Evolutionary conservation across 2,888 invertebrate genomes (phyloP), one percentile per base, ranked within the genome.

Genomic region (Copidosoma aretas): DNA sequence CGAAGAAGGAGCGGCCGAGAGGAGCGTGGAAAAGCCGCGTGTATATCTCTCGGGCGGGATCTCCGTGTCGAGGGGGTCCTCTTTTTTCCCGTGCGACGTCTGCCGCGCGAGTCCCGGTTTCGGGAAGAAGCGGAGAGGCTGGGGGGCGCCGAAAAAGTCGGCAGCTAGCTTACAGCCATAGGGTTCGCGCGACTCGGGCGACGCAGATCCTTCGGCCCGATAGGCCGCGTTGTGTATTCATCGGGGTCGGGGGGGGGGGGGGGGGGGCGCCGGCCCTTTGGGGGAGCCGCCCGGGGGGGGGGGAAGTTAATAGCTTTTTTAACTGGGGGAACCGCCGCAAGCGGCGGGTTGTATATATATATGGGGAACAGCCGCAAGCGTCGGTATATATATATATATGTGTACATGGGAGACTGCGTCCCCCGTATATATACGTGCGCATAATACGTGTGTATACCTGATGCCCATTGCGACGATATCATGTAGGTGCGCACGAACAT

Each of bases 261-360:
- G 39, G 24, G 53, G 70, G 79, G 80, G 82, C 4, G 8, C 3
- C 3, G 32, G 32, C 32, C 8, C 32, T 32, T 32, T 32, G 32
- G 32, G 32, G 8, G 32, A 32, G 54, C n/a, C n/a, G n/a, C n/a
- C n/a, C n/a, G 49, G 41, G 22, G 24, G 53, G 68, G 79, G 80
- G 82, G 81, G 79, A 81, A 80, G 78, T 81, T 81, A 82, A 81
- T 82, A 80, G 81, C 79, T 82, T 81, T 80, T 82, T 82, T 80
- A 77, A 80, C 78, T 81, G 82, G 82, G 81, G 81, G 81, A 82
- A 82, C 64, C 52, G 49, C 56, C 32, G 64, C 62, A 53, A 64
- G 52, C 49, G 4, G 2, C 10, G 19, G 49, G 3, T n/a, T n/a
- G n/a, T n/a, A n/a, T n/a, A n/a, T n/a, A n/a, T n/a, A n/a, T n/a